Evolutionary conservation across 2,888 invertebrate species (phyloP), one percentile per base, ranked within the genome.

Genomic region (Pilophorus perplexus): DNA sequence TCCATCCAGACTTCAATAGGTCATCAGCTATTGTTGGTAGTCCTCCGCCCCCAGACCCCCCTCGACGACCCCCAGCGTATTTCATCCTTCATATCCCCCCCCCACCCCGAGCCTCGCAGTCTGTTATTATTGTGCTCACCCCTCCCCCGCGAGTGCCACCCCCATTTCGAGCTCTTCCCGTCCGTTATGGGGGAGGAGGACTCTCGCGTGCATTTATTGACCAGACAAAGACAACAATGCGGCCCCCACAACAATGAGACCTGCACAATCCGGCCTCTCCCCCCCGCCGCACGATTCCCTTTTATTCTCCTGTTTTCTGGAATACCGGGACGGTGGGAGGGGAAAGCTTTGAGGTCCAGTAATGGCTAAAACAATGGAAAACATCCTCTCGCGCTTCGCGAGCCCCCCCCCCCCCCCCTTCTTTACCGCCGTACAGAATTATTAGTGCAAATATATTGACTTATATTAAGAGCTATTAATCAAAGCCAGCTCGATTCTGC

Each of bases 131-230:
- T 68, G 68, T 68, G 25, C 23, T 27, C 59, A 14, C 44, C 25
- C 42, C 27, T 22, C 27, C 44, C 25, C 59, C 27, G n/a, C 16
- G 10, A 38, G 18, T 22, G 40, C 8, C 38, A 22, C 65, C 27
- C 22, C 64, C 64, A 25, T 16, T 28, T 28, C 33, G 57, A 52
- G 22, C 42, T 46, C 46, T 54, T 28, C 57, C 25, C 57, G 57
- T 42, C 18, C 42, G 27, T n/a, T n/a, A n/a, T n/a, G n/a, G n/a
- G n/a, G 18, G 4, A 25, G 44, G 59, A 59, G 42, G 40, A 46
- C 69, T 54, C 64, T 66, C 66, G 69, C 70, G 68, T 71, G 71
- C 71, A 71, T 71, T 71, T 71, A 71, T 71, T 71, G 71, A 71
- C 69, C 71, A 69, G 69, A 67, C 68, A 68, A 70, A 67, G 68